These are phyloP conservation scores for Eupithecia abbreviata DNA, from an alignment of 2,888 invertebrate genomes.

Conservation along the genomic window DNA sequence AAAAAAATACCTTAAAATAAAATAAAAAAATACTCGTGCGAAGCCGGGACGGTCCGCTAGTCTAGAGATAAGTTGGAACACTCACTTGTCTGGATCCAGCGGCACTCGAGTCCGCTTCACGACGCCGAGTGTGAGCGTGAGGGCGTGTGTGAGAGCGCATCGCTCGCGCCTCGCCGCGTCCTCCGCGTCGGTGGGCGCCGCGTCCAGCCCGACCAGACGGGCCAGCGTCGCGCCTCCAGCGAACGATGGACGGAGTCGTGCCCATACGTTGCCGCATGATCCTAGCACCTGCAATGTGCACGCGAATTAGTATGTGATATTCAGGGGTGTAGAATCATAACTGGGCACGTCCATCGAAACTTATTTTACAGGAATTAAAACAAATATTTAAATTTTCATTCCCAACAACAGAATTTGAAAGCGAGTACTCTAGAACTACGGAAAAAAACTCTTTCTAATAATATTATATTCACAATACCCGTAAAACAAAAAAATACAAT, in stretches of 20 bases:
- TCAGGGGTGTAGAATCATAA: no score
- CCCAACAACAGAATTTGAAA: no score
- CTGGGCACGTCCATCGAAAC: no score
- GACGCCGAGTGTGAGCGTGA: constrained; percentile 90
- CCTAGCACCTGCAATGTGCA: constrained; percentile 66
- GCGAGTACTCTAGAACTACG: no score
- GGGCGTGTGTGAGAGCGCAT: constrained; percentile 87
- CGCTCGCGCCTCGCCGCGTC: constrained; percentile 86
- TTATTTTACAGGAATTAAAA: no score
- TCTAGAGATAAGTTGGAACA: neutral
- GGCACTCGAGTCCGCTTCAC: constrained; percentile 96
- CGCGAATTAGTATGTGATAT: neutral
- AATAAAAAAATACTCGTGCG: no score
- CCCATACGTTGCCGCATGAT: constrained; percentile 87
- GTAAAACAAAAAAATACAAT: no score
- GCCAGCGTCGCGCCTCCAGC: constrained; percentile 88
- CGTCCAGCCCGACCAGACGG: constrained; percentile 86
- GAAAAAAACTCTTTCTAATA: no score
- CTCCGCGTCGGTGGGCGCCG: constrained; percentile 85
- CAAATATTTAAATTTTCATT: no score
- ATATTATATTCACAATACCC: no score
- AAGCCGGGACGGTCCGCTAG: no score
- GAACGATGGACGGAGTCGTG: constrained; percentile 85
- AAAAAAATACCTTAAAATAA: no score
- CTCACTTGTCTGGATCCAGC: constrained; percentile 88